Conservation (phyloP, 2,113 vertebrate species). For the Narcine bancroftii region DNA sequence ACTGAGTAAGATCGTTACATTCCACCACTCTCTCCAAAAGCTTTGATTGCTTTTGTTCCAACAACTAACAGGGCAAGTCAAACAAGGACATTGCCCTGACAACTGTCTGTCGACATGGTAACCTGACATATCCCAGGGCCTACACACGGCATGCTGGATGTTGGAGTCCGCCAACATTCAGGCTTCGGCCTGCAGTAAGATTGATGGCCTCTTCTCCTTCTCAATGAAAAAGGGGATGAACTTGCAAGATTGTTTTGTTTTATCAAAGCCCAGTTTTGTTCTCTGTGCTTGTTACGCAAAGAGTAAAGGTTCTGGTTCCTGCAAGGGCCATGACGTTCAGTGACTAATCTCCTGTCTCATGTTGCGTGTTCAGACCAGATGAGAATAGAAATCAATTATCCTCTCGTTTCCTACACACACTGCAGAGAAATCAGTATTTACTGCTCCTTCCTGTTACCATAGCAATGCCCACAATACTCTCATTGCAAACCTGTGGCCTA, state of each 20-base stretch:
- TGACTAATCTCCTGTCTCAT: background rate
- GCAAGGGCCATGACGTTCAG: no score
- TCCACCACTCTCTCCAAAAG: background rate
- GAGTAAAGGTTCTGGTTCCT: no score
- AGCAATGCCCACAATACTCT: background rate
- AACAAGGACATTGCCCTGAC: background rate
- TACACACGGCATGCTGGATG: background rate
- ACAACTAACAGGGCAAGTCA: background rate
- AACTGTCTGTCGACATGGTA: background rate
- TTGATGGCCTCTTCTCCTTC: no score
- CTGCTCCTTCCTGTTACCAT: conserved; percentile 24
- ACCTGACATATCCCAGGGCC: background rate
- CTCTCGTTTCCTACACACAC: background rate
- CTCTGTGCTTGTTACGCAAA: no score
- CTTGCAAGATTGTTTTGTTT: background rate
- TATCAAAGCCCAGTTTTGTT: background rate
- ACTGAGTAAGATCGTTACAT: background rate
- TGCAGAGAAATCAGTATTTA: background rate
- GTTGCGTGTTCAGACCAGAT: background rate
- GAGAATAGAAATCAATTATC: background rate
- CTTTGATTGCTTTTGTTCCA: background rate
- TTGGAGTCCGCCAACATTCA: background rate
- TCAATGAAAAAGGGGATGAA: background rate
- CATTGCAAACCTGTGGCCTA: background rate
- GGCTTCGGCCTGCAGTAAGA: background rate